Base-by-base conservation (phyloP, 2,113 vertebrate species). In the Hemichromis elongatus region DNA sequence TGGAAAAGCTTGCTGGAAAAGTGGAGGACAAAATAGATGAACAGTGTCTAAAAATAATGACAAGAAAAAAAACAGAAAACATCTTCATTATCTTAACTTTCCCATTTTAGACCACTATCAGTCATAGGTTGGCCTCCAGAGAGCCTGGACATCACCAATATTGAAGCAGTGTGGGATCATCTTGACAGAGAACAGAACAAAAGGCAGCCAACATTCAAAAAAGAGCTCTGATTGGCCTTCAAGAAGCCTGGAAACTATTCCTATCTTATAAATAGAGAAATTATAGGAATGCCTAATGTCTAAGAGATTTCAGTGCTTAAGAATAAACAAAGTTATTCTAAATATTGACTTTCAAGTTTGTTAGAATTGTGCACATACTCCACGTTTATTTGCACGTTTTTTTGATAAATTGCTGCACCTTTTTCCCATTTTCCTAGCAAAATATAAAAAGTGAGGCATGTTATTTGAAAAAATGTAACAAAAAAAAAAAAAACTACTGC, bases 231-330 rank as follows among this genome's bases (percentile, higher is more conserved):
- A 66, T 0, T 37, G 33, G 59, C n/a, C 59, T 1, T 63, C 33
- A 37, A 8, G 6, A 21, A 63, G 10, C 33, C 33, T 21, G 19
- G 1, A 66, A 2, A 66, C 0, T 37, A 0, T 66, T 66, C 0
- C 33, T 37, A 63, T 63, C 33, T 37, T 66, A 13, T 0, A 24
- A 24, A 24, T 24, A 24, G 24, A 6, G 0, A 21, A 37, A 21
- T 63, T 63, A 63, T 19, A 63, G 21, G 2, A 37, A 63, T 37
- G 33, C 59, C 37, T 1, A n/a, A n/a, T n/a, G 33, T 63, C 19
- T 2, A n/a, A 37, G 59, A 63, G 10, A 0, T 37, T 63, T n/a
- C 4, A 37, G 59, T 37, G 33, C 59, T 63, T 10, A 63, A 0
- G 10, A n/a, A 37, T 66, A 13, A 37, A 26, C 26, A n/a, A n/a